These are phyloP conservation scores for Ricordea florida DNA, from an alignment of 92 coral and sea anemone genomes.

Conservation along the genomic window DNA sequence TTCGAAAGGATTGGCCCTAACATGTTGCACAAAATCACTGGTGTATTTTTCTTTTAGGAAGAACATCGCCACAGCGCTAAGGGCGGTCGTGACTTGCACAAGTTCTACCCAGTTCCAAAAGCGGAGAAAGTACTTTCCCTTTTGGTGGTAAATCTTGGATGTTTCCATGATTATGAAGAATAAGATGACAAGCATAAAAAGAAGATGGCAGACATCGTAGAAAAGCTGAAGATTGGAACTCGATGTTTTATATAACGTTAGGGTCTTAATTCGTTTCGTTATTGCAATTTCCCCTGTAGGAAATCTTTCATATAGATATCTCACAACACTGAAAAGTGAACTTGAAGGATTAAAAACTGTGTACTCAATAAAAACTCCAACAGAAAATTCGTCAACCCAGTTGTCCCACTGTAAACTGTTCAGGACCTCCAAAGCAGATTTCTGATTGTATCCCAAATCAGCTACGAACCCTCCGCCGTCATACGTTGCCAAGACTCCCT, in stretches of 20 bases:
- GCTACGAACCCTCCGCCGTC: conserved; percentile 83
- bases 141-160: conserved; percentile 48
- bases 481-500: conserved; percentile 45
- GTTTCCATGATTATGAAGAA: conserved; percentile 59
- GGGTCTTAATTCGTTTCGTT: conserved; percentile 38
- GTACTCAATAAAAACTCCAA: conserved; percentile 69
- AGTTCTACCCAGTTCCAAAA: conserved; percentile 78
- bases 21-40: conserved; percentile 42
- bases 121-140: conserved; percentile 39
- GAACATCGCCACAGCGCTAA: conserved; percentile 45
- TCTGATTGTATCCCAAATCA: conserved; percentile 75
- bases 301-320: conserved; percentile 65
- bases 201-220: conserved; percentile 53
- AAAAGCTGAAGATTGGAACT: conserved; percentile 41
- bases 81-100: conserved; percentile 40
- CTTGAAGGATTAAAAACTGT: conserved; percentile 80
- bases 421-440: conserved; percentile 55
- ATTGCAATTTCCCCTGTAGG: conserved; percentile 71
- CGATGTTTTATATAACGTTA: conserved; percentile 63
- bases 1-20: conserved; percentile 57
- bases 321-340: conserved; percentile 63
- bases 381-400: conserved; percentile 74
- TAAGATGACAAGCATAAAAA: conserved; percentile 69
- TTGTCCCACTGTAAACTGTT: conserved; percentile 37
- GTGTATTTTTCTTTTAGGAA: conserved; percentile 61